These are phyloP conservation scores for Oedothorax gibbosus DNA, from an alignment of 1,140 invertebrate species.

Conservation along the genomic window DNA sequence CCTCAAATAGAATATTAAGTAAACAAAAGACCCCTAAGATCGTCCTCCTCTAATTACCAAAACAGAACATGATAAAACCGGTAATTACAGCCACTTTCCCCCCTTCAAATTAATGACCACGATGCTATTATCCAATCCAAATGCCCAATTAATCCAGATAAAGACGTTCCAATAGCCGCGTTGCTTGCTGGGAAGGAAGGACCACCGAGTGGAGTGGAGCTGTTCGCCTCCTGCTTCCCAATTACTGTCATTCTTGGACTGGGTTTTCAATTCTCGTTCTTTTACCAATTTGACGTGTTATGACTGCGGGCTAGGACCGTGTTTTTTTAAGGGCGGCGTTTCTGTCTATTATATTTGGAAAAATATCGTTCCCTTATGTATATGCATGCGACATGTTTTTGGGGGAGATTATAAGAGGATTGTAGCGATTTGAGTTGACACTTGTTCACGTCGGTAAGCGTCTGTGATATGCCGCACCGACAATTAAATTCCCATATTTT, in stretches of 20 bases:
- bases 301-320: background rate
- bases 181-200: conserved; percentile 1
- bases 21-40: conserved; percentile 27
- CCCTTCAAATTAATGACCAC: background rate
- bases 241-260: conserved; percentile 29
- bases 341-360: background rate
- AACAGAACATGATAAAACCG: conserved; percentile 6
- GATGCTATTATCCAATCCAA: conserved; percentile 44
- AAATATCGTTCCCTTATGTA: background rate
- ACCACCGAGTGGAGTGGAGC: conserved; percentile 45
- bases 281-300: background rate
- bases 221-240: conserved; percentile 24
- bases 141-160: conserved; percentile 54
- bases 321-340: background rate
- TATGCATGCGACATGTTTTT: background rate
- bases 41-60: conserved; percentile 14
- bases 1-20: conserved; percentile 53
- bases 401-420: background rate
- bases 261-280: background rate
- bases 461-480: background rate
- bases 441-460: no score
- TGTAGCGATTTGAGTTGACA: no score
- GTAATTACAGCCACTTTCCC: conserved; percentile 10
- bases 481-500: conserved; percentile 22
- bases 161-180: conserved; percentile 48